These are phyloP conservation scores for Psophia crepitans DNA, from an alignment of 2,113 vertebrate species.

Conservation along the genomic window DNA sequence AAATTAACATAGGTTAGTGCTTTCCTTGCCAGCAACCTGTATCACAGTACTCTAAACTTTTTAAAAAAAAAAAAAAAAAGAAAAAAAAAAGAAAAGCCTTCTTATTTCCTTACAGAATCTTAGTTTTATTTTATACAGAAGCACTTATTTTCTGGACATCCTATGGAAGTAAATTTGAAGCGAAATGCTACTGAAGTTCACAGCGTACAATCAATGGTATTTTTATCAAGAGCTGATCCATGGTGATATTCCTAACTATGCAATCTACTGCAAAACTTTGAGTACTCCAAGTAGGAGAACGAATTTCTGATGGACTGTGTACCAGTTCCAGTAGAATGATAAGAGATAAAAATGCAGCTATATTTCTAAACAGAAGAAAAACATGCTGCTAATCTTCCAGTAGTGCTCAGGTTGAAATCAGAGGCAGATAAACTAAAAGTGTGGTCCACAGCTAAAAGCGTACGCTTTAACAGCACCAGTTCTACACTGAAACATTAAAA, in stretches of 20 bases:
- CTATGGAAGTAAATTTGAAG: background rate
- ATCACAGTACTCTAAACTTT: background rate
- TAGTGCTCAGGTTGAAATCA: background rate
- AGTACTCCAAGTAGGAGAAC: background rate
- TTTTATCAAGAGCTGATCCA: background rate
- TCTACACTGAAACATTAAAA: background rate
- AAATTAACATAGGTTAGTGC: background rate
- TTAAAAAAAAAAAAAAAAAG: background rate
- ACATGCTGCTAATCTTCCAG: background rate
- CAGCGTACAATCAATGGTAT: background rate
- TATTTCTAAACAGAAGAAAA: background rate
- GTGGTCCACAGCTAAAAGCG: background rate
- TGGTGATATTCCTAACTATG: background rate
- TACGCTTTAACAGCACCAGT: background rate
- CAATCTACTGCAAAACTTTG: background rate
- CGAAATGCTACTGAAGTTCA: background rate
- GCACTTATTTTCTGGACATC: background rate
- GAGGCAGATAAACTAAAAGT: background rate
- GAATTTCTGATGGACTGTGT: background rate
- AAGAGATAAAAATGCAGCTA: background rate
- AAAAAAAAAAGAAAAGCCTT: background rate
- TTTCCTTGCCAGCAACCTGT: background rate
- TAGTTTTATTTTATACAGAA: background rate
- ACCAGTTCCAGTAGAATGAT: background rate
- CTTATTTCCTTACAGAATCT: background rate